Percentiles rank a stretch among this genome's conserved stretches.
Evolutionary conservation across 1,140 invertebrate species (phyloP).

Genomic region (Grapholita molesta): DNA sequence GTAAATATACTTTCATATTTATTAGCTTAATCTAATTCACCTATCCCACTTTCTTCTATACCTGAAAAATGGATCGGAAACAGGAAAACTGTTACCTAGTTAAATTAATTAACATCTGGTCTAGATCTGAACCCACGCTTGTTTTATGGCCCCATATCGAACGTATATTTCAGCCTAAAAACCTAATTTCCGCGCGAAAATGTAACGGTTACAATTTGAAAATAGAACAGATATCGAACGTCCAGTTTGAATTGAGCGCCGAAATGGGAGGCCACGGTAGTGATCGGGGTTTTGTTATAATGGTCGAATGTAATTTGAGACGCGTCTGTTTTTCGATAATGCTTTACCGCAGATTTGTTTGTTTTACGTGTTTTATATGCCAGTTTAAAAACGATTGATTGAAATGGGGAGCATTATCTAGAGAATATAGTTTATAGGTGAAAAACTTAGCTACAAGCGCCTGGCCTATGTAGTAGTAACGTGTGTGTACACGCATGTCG

Average conservation of each 20-base stretch:
- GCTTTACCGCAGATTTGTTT: slow-evolving; percentile 17
- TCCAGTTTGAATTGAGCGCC: background rate
- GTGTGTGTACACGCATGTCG: too few relatives aligned
- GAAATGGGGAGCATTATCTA: background rate
- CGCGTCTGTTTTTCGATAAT: slow-evolving; percentile 18
- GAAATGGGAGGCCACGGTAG: background rate
- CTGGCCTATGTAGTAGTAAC: too few relatives aligned
- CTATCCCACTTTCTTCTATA: background rate
- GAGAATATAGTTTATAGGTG: background rate
- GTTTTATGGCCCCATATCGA: slow-evolving; percentile 12
- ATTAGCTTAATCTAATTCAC: background rate
- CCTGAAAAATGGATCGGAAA: background rate
- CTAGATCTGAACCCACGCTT: slow-evolving; percentile 12
- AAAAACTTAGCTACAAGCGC: too few relatives aligned
- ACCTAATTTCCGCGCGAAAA: slow-evolving; percentile 36
- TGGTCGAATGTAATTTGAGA: slow-evolving; percentile 6
- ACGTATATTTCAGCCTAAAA: slow-evolving; percentile 42
- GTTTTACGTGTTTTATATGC: slow-evolving; percentile 13
- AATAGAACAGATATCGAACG: slow-evolving; percentile 10
- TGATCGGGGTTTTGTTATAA: background rate
- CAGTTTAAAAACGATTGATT: slow-evolving; percentile 1
- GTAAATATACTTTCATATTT: background rate
- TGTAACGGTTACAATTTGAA: slow-evolving; percentile 20
- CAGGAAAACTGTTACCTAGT: background rate
- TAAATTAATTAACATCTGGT: background rate